Base-by-base conservation (phyloP, 1,140 invertebrate genomes). In the Drosophila yakuba region DNA sequence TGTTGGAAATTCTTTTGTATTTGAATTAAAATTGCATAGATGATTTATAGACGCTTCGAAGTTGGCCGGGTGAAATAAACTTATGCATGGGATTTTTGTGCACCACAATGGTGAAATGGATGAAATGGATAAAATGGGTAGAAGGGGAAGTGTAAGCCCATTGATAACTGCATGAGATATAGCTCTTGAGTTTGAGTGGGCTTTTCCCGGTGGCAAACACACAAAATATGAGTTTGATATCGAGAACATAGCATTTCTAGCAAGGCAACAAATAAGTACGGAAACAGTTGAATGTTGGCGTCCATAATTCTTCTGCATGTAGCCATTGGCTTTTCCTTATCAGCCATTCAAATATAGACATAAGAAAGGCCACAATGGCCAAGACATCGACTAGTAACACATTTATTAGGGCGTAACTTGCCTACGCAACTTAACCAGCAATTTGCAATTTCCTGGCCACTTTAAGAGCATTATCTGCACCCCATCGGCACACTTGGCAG, bases 11-110 rank as follows among this genome's bases (percentile, higher is more conserved):
- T 88, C 83, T 79, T 86, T 83, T 86, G 83, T 88, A 86, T 88
- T 86, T 86, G 79, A 86, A 86, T 86, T 86, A 86, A 86, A 86
- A 86, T 86, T 83, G 79, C 79, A 88, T 72, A 83, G 62, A 88
- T 86, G 83, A 86, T 86, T 86, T 86, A 86, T 86, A 83, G 75
- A 77, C 47, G 71, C 72, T 71, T 78, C 64, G 12, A 74, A 61
- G 71, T 79, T 83, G 55, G 57, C 48, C 48, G 47, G 45, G 55
- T 48, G 75, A 85, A 66, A 80, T 85, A 85, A 85, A 88, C 78
- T 78, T 85, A 85, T 85, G 82, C 82, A 85, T 85, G 74, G 69
- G 82, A 78, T 81, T 84, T 78, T 51, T 80, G n/a, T 36, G 50
- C 38, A 35, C 50, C 60, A 39, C 71, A 54, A 77, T 55, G 73